These are phyloP conservation scores for Napeogenes sylphis DNA, from an alignment of 2,888 invertebrate species.

Conservation along the genomic window DNA sequence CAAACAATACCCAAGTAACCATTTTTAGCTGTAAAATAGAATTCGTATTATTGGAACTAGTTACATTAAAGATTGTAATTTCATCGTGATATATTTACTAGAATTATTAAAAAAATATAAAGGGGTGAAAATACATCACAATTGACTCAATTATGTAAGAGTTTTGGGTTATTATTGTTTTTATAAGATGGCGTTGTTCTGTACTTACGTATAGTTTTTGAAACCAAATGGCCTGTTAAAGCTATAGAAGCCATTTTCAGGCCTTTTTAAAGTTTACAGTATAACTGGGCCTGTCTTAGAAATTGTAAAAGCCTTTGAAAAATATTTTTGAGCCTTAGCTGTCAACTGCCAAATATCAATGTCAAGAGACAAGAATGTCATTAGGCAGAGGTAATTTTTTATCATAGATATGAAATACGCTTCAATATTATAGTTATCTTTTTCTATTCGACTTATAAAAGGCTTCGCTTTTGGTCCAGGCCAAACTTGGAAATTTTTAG, in stretches of 20 bases:
- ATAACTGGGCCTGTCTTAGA: slow-evolving; percentile 7
- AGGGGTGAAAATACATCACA: neutral
- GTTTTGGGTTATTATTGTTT: slow-evolving; percentile 22
- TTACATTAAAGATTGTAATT: no score
- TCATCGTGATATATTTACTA: no score
- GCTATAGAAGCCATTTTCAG: slow-evolving; percentile 67
- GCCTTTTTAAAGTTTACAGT: slow-evolving; percentile 33
- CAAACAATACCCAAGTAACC: slow-evolving; percentile 66
- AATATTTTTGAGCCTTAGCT: neutral
- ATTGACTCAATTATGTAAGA: slow-evolving; percentile 61
- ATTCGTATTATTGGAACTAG: neutral
- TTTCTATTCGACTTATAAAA: no score
- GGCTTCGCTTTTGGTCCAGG: no score
- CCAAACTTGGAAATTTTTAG: no score
- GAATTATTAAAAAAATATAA: neutral
- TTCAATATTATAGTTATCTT: no score
- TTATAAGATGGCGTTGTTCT: slow-evolving; percentile 13
- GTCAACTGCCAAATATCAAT: slow-evolving; percentile 5
- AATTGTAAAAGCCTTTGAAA: slow-evolving; percentile 9
- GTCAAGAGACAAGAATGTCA: neutral
- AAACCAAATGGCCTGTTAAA: slow-evolving; percentile 56
- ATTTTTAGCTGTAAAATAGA: slow-evolving; percentile 53
- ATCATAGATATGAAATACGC: no score
- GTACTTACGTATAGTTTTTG: slow-evolving; percentile 63
- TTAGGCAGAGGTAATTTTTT: slow-evolving; percentile 1